Conservation (phyloP, 30 jellyfish, hydroid and myxozoan species). For the Nemopilema nomurai region DNA sequence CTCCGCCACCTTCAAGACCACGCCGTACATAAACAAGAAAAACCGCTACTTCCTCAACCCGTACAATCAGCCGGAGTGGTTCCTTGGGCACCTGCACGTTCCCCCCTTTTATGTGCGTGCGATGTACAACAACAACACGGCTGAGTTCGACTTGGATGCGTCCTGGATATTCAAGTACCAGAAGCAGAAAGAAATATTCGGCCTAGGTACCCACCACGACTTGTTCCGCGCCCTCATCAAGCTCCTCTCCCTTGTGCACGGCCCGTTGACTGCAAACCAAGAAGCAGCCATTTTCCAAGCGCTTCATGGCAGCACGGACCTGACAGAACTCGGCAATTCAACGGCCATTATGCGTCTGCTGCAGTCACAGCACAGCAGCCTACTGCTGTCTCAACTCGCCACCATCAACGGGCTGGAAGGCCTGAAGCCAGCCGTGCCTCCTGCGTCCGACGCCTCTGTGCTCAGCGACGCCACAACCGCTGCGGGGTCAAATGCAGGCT, state of each 20-base stretch:
- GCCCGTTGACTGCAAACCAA: conserved; percentile 40
- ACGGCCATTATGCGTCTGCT: conserved; percentile 60
- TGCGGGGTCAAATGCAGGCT: conserved; percentile 43
- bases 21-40: conserved; percentile 44
- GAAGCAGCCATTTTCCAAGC: conserved; percentile 66
- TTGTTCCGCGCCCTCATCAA: conserved; percentile 57
- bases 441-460: conserved; percentile 36
- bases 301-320: conserved; percentile 51
- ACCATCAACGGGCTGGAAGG: conserved; percentile 65
- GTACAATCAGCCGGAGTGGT: conserved; percentile 71
- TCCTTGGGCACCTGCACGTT: conserved; percentile 63
- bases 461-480: conserved; percentile 52
- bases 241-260: conserved; percentile 55
- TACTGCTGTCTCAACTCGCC: conserved; percentile 66
- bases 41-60: conserved; percentile 52
- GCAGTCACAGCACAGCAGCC: conserved; percentile 37
- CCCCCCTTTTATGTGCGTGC: conserved; percentile 82
- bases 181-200: conserved; percentile 39
- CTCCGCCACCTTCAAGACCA: conserved; percentile 63
- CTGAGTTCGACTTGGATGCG: conserved; percentile 61
- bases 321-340: conserved; percentile 47
- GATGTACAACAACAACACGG: conserved; percentile 69
- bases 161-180: conserved; percentile 54
- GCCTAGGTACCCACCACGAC: conserved; percentile 58
- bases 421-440: conserved; percentile 13